Percentiles rank a stretch among this genome's conserved stretches.
Conservation (phyloP, 2,113 vertebrate species). For the Oreochromis niloticus region DNA sequence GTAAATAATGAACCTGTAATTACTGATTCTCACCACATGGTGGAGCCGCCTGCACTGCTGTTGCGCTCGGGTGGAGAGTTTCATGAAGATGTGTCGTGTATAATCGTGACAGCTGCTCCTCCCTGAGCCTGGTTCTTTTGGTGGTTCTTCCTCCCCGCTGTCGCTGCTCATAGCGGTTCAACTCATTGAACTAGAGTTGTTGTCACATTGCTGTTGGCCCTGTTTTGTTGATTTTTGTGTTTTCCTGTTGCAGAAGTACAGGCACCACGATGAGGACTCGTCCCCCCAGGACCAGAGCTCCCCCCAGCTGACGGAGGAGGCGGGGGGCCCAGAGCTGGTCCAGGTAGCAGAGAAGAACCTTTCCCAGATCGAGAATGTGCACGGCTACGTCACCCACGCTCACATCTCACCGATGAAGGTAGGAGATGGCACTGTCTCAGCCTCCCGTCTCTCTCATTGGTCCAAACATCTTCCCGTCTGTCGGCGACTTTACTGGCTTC, state of each 20-base stretch:
- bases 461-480: neutral
- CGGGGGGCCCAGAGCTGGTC: conserved; percentile 84
- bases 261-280: conserved; percentile 89
- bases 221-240: neutral
- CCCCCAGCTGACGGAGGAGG: conserved; percentile 80
- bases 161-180: accelerated
- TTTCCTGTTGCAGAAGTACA: conserved; percentile 81
- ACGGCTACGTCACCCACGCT: conserved; percentile 90
- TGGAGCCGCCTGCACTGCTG: neutral
- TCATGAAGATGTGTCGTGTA: accelerated
- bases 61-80: neutral
- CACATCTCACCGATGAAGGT: conserved; percentile 99
- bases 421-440: conserved; percentile 11
- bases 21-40: neutral
- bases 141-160: neutral
- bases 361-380: conserved; percentile 91
- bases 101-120: neutral
- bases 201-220: neutral
- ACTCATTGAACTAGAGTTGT: accelerated
- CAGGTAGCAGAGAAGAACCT: conserved; percentile 93
- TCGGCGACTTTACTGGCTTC: neutral
- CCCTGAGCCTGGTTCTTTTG: neutral
- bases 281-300: conserved; percentile 85
- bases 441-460: neutral
- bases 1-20: accelerated